These are phyloP conservation scores for Monarcha castaneiventris DNA, from an alignment of 2,113 vertebrate genomes.

Conservation along the genomic window DNA sequence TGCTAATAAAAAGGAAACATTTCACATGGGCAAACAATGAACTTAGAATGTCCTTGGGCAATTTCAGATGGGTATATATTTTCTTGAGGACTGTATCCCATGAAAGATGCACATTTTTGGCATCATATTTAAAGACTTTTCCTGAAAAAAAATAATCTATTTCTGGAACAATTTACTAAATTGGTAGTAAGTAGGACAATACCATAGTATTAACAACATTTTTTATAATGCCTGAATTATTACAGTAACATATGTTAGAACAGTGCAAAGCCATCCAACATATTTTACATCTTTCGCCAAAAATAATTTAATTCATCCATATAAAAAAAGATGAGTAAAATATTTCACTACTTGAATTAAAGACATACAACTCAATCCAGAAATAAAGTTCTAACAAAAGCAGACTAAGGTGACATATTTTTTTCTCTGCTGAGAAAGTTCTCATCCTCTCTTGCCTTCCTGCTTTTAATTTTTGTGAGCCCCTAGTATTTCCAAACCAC, in stretches of 20 bases:
- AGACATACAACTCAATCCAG: neutral
- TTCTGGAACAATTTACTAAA: slow-evolving; percentile 62
- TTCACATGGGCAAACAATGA: slow-evolving; percentile 55
- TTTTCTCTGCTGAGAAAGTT: neutral
- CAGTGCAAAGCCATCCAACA: slow-evolving; percentile 23
- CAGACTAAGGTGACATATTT: neutral
- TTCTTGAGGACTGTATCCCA: slow-evolving; percentile 11
- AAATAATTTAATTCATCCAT: slow-evolving; percentile 43
- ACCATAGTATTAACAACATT: slow-evolving; percentile 39
- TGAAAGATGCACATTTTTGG: slow-evolving; percentile 51
- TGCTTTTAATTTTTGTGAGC: neutral
- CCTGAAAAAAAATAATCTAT: slow-evolving; percentile 33
- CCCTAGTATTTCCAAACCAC: neutral
- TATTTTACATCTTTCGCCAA: slow-evolving; percentile 43
- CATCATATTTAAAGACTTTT: slow-evolving; percentile 28
- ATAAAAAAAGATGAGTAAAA: slow-evolving; percentile 21
- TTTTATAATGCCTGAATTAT: slow-evolving; percentile 46
- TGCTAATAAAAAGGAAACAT: slow-evolving; percentile 61
- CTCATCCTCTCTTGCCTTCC: neutral
- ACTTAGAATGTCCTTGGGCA: slow-evolving; percentile 22
- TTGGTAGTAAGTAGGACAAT: slow-evolving; percentile 59
- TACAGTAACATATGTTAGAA: slow-evolving; percentile 44
- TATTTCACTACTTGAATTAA: slow-evolving; percentile 43
- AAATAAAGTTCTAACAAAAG: neutral
- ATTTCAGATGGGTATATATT: slow-evolving; percentile 48